Base-by-base conservation (phyloP, 1,140 invertebrate genomes). In the Drosophila busckii region DNA sequence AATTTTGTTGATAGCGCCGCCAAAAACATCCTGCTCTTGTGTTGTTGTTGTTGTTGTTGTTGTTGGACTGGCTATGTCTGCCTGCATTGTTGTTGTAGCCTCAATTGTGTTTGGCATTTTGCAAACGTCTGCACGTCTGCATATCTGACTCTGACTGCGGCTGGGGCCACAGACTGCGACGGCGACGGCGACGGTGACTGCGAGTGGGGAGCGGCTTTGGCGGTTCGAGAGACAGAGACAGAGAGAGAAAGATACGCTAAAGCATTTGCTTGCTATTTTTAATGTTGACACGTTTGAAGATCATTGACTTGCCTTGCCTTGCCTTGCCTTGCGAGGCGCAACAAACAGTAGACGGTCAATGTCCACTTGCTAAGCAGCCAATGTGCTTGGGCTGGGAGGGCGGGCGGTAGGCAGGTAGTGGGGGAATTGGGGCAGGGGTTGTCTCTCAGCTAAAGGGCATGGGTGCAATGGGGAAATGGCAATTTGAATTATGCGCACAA, bases 271-370 rank as follows among this genome's bases (percentile, higher is more conserved):
- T 80, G 71, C 71, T 80, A 78, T 78, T 78, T 78, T 78, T 78
- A 78, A 78, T 78, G 73, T 80, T 78, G 73, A 78, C 73, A 80
- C 73, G 73, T 80, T 80, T 73, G 64, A 80, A 80, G 73, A 78
- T 78, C 73, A 76, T 78, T 78, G 73, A 78, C 73, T 78, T 46
- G 70, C 48, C 52, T 45, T 41, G 67, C 73, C n/a, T 78, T 78
- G 73, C 80, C 73, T 78, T 46, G 70, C 48, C 52, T 45, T 41
- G 67, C 73, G n/a, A n/a, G n/a, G n/a, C n/a, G n/a, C n/a, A n/a
- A n/a, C n/a, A n/a, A n/a, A n/a, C n/a, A n/a, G n/a, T n/a, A 80
- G 73, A 78, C 71, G 71, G 73, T 78, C 71, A 78, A 78, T 78
- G 71, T 78, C 73, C 71, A 78, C 44, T 66, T 76, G n/a, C n/a